These are phyloP conservation scores for Lepidostoma basale DNA, from an alignment of 1,140 invertebrate species.

Conservation along the genomic window DNA sequence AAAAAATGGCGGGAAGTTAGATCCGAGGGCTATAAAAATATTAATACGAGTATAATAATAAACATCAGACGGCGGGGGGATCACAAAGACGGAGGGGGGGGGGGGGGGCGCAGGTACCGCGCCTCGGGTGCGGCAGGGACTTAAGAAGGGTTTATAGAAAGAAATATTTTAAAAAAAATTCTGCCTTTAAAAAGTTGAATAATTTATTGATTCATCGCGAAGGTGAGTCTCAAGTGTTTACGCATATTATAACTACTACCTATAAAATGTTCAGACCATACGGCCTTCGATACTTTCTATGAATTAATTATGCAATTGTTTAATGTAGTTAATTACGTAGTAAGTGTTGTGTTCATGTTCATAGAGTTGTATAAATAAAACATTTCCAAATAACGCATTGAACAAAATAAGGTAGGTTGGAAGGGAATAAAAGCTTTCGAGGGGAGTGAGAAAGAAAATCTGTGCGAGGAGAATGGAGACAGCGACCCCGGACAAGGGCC, in stretches of 20 bases:
- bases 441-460: constrained; percentile 11
- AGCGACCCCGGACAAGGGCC: constrained; percentile 23
- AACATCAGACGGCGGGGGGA: constrained; percentile 6
- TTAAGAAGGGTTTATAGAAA: too few relatives aligned
- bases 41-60: constrained; percentile 17
- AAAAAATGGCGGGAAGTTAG: constrained; percentile 14
- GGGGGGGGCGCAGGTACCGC: not conserved
- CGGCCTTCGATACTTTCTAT: too few relatives aligned
- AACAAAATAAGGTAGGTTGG: not conserved
- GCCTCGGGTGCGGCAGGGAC: not conserved
- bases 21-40: not conserved
- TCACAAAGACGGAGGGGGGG: constrained; percentile 5
- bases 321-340: not conserved
- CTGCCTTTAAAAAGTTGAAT: too few relatives aligned
- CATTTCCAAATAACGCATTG: not conserved
- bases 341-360: not conserved
- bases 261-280: too few relatives aligned
- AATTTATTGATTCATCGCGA: too few relatives aligned
- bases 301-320: not conserved
- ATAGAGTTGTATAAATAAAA: not conserved
- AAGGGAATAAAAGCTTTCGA: not conserved
- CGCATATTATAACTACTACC: too few relatives aligned
- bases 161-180: too few relatives aligned
- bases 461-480: constrained; percentile 11
- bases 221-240: too few relatives aligned